phyloP scores from a whole-genome alignment of 1,140 invertebrate genomes.

The Whitmania pigra region DNA sequence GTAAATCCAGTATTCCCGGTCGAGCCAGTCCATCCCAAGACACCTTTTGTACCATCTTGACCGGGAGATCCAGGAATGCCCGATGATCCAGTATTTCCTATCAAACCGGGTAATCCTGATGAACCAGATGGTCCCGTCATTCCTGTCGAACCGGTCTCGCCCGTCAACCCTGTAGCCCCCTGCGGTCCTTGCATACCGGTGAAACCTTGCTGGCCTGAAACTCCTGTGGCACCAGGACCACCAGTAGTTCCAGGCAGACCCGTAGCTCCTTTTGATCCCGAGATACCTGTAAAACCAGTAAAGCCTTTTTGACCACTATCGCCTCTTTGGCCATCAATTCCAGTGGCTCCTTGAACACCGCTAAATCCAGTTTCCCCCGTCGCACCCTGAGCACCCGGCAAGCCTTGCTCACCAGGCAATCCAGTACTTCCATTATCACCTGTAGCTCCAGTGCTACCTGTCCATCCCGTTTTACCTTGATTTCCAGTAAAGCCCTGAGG shows the following conservation, averaged over 20 bases:
- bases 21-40: neutral
- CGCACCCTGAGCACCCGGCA: neutral
- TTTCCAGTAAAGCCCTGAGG: constrained; percentile 3
- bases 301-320: neutral
- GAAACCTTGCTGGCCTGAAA: neutral
- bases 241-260: constrained; percentile 10
- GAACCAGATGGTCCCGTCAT: constrained; percentile 6
- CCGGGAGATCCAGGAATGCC: constrained; percentile 10
- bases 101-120: neutral
- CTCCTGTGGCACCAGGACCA: neutral
- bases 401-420: neutral
- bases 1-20: neutral
- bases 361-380: constrained; percentile 12
- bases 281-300: constrained; percentile 3
- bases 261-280: neutral
- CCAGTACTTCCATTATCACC: neutral
- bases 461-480: neutral
- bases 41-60: constrained; percentile 5
- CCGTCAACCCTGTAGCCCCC: neutral
- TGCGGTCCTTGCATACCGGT: neutral
- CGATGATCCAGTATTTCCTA: neutral
- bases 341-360: constrained; percentile 1
- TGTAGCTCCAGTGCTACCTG: constrained; percentile 10
- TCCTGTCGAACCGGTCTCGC: neutral
- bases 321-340: neutral